A percentile compares a stretch with the other conserved stretches of the same genome.
These are phyloP conservation scores for Philotrypesis tridentata DNA, from an alignment of 1,140 invertebrate species.

Conservation along the genomic window DNA sequence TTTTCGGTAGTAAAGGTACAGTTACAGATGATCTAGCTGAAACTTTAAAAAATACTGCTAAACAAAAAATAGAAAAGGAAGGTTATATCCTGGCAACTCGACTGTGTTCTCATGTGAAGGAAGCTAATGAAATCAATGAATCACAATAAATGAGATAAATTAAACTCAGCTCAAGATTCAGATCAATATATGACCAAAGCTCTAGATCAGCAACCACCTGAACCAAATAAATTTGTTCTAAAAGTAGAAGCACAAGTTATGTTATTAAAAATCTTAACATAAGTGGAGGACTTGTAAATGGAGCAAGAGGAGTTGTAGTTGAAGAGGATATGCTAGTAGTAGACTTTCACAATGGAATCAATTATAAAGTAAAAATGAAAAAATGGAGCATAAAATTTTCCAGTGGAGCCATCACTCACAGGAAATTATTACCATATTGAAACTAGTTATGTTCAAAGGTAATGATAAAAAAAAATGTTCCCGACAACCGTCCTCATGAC, in stretches of 20 bases:
- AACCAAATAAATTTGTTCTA: conserved; percentile 80
- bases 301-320: conserved; percentile 90
- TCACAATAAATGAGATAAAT: conserved; percentile 83
- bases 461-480: too few relatives aligned
- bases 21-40: conserved; percentile 81
- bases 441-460: too few relatives aligned
- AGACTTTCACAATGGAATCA: conserved; percentile 86
- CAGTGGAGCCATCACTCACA: conserved; percentile 77
- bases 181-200: conserved; percentile 78
- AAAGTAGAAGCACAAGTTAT: conserved; percentile 93
- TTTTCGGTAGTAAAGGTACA: too few relatives aligned
- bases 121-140: conserved; percentile 92
- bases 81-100: conserved; percentile 93
- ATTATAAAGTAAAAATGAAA: conserved; percentile 83
- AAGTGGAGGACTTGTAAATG: conserved; percentile 90
- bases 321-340: conserved; percentile 88
- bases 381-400: conserved; percentile 87
- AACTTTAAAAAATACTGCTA: conserved; percentile 79
- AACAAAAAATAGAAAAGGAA: conserved; percentile 86
- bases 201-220: conserved; percentile 86
- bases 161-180: conserved; percentile 85
- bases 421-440: conserved; percentile 91
- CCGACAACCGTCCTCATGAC: too few relatives aligned
- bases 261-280: conserved; percentile 93
- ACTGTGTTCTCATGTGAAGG: conserved; percentile 93